Evolutionary conservation across 1,140 invertebrate species (phyloP).

Genomic region (Drosophila takahashii): DNA sequence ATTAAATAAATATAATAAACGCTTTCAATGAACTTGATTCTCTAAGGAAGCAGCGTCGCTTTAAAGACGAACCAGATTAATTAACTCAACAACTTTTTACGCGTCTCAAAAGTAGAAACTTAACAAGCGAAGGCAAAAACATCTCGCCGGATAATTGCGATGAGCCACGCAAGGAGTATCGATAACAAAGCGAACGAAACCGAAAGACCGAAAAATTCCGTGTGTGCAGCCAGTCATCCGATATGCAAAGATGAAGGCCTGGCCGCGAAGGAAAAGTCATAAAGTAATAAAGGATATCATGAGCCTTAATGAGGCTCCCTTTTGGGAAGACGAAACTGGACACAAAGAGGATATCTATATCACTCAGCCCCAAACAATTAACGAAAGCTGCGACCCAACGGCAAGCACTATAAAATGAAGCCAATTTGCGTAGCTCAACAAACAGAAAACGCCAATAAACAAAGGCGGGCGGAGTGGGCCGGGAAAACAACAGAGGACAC

Average conservation of each 20-base stretch:
- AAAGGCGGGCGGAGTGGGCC: constrained; percentile 20
- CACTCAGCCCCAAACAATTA: constrained; percentile 71
- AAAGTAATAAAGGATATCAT: constrained; percentile 78
- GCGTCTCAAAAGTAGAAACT: constrained; percentile 11
- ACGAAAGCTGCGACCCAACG: constrained; percentile 66
- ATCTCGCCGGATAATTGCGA: constrained; percentile 36
- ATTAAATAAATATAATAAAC: not conserved
- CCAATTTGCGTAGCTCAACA: constrained; percentile 65
- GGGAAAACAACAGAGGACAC: too few relatives aligned
- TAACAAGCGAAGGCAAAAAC: constrained; percentile 14
- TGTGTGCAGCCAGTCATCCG: constrained; percentile 63
- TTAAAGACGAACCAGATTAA: constrained; percentile 16
- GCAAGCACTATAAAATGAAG: constrained; percentile 70
- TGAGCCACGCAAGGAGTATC: constrained; percentile 40
- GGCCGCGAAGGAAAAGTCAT: constrained; percentile 52
- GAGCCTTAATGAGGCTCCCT: constrained; percentile 69
- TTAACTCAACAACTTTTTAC: constrained; percentile 17
- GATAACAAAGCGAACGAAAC: constrained; percentile 39
- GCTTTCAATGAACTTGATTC: not conserved
- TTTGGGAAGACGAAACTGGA: constrained; percentile 12
- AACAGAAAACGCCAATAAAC: constrained; percentile 46
- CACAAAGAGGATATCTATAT: constrained; percentile 70
- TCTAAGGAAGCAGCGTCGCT: not conserved
- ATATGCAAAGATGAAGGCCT: constrained; percentile 54
- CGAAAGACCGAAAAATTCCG: constrained; percentile 39